These are phyloP conservation scores for Chascanopsetta lugubris DNA, from an alignment of 2,113 vertebrate species.

Conservation along the genomic window DNA sequence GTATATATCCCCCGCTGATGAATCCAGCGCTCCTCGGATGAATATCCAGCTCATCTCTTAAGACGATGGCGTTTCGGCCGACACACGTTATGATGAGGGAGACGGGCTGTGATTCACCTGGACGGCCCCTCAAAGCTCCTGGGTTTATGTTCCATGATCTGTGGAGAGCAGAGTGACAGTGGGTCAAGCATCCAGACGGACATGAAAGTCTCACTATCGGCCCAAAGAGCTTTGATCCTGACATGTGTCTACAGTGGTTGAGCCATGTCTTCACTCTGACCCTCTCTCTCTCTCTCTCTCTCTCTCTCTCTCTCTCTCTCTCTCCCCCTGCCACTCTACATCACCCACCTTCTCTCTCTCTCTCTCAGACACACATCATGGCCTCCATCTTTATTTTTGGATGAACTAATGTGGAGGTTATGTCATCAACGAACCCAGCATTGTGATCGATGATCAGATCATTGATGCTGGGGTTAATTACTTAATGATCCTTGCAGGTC, in stretches of 20 bases:
- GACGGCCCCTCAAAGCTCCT: background rate
- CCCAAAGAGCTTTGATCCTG: conserved; percentile 27
- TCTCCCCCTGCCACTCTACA: too few relatives aligned
- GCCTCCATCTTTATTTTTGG: background rate
- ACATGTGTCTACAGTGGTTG: conserved; percentile 3
- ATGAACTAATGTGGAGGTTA: conserved; percentile 8
- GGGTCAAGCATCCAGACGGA: conserved; percentile 32
- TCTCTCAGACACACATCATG: background rate
- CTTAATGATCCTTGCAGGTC: conserved; percentile 5
- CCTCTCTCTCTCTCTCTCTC: background rate
- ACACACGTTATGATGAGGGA: background rate
- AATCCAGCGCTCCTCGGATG: conserved; percentile 13
- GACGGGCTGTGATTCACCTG: conserved; percentile 24
- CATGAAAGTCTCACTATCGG: conserved; percentile 18
- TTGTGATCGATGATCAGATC: background rate
- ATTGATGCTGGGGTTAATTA: conserved; percentile 16
- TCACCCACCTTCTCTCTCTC: conserved; percentile 15
- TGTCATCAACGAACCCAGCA: background rate
- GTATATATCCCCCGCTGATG: background rate
- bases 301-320: conserved; percentile 16
- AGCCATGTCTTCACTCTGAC: conserved; percentile 18
- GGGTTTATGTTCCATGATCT: conserved; percentile 8
- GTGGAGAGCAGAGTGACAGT: conserved; percentile 1
- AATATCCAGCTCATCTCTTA: background rate
- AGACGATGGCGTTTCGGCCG: conserved; percentile 1